phyloP scores from a whole-genome alignment of 1,140 invertebrate genomes.

The Drosophila parvula region DNA sequence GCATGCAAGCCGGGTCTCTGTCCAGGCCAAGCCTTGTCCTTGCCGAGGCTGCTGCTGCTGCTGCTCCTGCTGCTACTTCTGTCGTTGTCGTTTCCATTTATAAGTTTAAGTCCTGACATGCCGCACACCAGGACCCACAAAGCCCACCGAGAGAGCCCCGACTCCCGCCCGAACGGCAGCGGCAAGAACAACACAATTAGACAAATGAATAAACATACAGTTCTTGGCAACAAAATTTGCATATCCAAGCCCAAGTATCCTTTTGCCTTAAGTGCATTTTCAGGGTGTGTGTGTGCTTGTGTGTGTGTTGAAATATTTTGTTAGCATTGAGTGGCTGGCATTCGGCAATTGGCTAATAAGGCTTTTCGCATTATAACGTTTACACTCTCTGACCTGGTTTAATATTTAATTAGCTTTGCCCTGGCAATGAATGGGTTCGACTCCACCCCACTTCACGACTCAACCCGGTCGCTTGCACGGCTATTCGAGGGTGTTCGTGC shows the following conservation, averaged over 20 bases:
- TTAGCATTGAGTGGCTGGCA: conserved; percentile 9
- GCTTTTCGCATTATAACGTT: conserved; percentile 57
- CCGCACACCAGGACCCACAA: conserved; percentile 45
- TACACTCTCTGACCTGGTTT: conserved; percentile 59
- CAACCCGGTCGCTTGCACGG: conserved; percentile 21
- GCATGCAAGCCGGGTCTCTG: conserved; percentile 54
- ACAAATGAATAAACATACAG: conserved; percentile 71
- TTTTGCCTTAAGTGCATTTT: conserved; percentile 35
- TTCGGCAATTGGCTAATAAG: conserved; percentile 53
- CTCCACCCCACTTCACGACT: not conserved
- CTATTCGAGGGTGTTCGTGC: conserved; percentile 50
- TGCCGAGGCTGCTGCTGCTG: conserved; percentile 40
- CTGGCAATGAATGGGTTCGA: conserved; percentile 44
- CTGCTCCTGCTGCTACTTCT: conserved; percentile 22
- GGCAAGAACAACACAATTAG: conserved; percentile 69
- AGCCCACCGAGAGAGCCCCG: conserved; percentile 18
- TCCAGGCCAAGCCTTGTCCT: conserved; percentile 65
- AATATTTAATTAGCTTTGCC: conserved; percentile 72
- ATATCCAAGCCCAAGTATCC: conserved; percentile 18
- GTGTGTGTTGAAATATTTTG: conserved; percentile 38
- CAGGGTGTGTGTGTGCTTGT: conserved; percentile 6
- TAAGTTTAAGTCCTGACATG: conserved; percentile 66
- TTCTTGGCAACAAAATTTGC: conserved; percentile 35
- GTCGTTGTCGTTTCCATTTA: conserved; percentile 68
- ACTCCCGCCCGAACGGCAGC: conserved; percentile 12